Evolutionary conservation across 2,888 invertebrate species (phyloP).

Genomic region (Lasioglossum calceatum): DNA sequence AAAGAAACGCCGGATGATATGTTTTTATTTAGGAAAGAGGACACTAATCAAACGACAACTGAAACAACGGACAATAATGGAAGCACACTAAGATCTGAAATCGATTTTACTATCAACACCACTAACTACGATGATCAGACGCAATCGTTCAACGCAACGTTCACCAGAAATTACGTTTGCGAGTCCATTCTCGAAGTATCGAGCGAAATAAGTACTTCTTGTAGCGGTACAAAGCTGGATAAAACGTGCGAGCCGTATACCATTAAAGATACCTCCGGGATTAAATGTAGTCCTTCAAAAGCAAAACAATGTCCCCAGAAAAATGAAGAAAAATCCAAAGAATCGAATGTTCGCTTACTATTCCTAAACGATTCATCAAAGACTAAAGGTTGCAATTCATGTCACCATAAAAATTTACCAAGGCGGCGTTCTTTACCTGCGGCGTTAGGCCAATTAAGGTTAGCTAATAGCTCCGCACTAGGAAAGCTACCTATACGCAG

Average conservation of each 20-base stretch:
- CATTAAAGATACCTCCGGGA: neutral
- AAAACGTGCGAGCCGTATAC: neutral
- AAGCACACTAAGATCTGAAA: neutral
- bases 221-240: conserved; percentile 13
- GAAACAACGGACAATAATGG: neutral
- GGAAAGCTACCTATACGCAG: conserved; percentile 74
- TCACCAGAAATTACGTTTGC: conserved; percentile 51
- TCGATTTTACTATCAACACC: neutral
- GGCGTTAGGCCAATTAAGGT: conserved; percentile 69
- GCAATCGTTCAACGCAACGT: conserved; percentile 14
- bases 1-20: conserved; percentile 42
- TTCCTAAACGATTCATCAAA: conserved; percentile 58
- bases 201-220: conserved; percentile 45
- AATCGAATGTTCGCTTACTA: conserved; percentile 63
- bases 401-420: conserved; percentile 63
- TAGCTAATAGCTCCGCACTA: conserved; percentile 61
- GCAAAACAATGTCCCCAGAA: neutral
- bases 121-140: conserved; percentile 10
- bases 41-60: neutral
- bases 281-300: neutral
- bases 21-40: conserved; percentile 35
- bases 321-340: conserved; percentile 8
- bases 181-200: conserved; percentile 68
- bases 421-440: conserved; percentile 78
- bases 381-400: conserved; percentile 68